Base-by-base conservation (phyloP, 2,113 vertebrate species). In the Oryzias celebensis region DNA sequence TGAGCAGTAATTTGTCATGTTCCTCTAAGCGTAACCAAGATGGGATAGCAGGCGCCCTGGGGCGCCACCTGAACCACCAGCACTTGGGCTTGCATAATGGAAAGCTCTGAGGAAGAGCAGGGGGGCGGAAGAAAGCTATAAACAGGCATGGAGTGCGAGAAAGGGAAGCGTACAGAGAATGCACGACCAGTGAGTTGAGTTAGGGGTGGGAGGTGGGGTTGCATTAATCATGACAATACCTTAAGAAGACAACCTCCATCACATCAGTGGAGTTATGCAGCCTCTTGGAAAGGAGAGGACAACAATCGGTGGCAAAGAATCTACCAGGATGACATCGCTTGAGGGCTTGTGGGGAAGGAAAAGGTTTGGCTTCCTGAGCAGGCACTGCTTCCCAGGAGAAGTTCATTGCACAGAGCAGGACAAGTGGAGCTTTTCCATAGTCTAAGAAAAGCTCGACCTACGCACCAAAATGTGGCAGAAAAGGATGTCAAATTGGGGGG, bases 141-240 rank as follows among this genome's bases (percentile, higher is more conserved):
- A 41, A 54, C 51, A 74, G 58, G 60, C 57, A 28, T 62, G 63
- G 63, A 89, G 79, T 55, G 78, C 51, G 42, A 26, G 53, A 41
- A 62, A 83, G 65, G 65, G 84, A 59, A 24, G 75, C 77, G 75
- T 61, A 55, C 59, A 22, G 52, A 65, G 73, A 77, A 79, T 69
- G 68, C 50, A 62, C 75, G 48, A 71, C 59, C 49, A 56, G 71
- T 54, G 36, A 36, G 36, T 36, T 36, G 36, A 36, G 36, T 36
- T 36, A 8, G 36, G 36, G 36, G 36, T 36, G 36, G 22, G 41
- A 43, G 51, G 60, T 69, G 64, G 73, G 75, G 64, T 73, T 86
- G 82, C 83, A 91, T 92, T 87, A 91, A 89, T 90, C 84, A 89
- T 88, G 83, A 87, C 77, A 82, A 82, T 85, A 85, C 85, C 66